Percentiles rank a stretch among this genome's conserved stretches.
These are phyloP conservation scores for Eugnorisma glareosa DNA, from an alignment of 2,888 invertebrate genomes.

Conservation along the genomic window DNA sequence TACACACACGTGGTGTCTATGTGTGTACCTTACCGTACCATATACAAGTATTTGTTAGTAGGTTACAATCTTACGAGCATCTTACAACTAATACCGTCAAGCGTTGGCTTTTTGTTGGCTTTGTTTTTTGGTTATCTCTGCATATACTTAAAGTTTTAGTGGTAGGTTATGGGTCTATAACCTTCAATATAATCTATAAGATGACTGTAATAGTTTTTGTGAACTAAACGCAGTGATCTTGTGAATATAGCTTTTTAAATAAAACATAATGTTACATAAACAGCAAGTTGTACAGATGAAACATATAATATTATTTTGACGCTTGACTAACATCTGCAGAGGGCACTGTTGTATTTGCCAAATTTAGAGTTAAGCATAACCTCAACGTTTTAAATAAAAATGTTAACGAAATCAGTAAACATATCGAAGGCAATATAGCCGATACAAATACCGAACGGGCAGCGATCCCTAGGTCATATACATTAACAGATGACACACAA, in stretches of 20 bases:
- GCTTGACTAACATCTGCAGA: neutral
- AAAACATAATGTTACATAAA: neutral
- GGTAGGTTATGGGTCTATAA: neutral
- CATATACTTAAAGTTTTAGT: neutral
- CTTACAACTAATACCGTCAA: slow-evolving; percentile 25
- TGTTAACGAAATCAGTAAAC: slow-evolving; percentile 46
- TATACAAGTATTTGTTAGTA: slow-evolving; percentile 25
- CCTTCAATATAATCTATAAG: too few species aligned
- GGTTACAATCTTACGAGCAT: slow-evolving; percentile 43
- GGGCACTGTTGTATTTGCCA: neutral
- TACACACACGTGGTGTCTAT: slow-evolving; percentile 15
- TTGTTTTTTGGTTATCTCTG: slow-evolving; percentile 11
- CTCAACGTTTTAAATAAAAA: slow-evolving; percentile 12
- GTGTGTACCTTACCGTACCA: too few species aligned
- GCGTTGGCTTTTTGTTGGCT: neutral
- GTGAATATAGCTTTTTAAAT: neutral
- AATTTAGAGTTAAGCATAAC: neutral
- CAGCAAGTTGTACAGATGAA: neutral
- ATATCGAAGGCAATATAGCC: slow-evolving; percentile 40
- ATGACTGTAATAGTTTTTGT: neutral
- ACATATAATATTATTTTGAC: neutral
- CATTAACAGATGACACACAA: slow-evolving; percentile 60
- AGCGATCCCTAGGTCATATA: slow-evolving; percentile 45
- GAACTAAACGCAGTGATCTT: neutral
- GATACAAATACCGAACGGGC: slow-evolving; percentile 32